phyloP scores from a whole-genome alignment of 2,888 invertebrate genomes.

The Megaustenia siamemsis region DNA sequence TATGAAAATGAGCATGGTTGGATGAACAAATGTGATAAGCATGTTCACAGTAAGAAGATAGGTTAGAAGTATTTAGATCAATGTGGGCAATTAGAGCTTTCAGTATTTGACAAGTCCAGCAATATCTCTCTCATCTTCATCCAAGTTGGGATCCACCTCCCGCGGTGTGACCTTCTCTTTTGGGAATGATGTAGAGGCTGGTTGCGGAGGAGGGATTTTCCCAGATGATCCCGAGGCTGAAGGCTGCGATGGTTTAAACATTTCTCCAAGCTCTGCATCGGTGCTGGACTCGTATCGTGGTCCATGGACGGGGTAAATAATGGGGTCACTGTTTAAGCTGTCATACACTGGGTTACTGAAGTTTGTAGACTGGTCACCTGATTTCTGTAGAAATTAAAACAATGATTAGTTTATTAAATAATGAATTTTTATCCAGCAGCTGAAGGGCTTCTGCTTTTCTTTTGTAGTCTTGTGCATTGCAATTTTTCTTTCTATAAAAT shows the following conservation, averaged over 20 bases:
- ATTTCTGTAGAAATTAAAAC: slow-evolving; percentile 9
- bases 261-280: slow-evolving; percentile 22
- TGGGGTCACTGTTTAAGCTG: slow-evolving; percentile 60
- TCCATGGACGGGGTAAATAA: slow-evolving; percentile 43
- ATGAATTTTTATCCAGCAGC: too few relatives aligned
- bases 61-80: too few relatives aligned
- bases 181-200: not conserved
- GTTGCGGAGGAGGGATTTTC: slow-evolving; percentile 16
- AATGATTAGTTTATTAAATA: too few relatives aligned
- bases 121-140: slow-evolving; percentile 62
- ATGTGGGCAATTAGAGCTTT: not conserved
- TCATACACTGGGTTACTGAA: slow-evolving; percentile 76
- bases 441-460: too few relatives aligned
- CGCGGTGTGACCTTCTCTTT: slow-evolving; percentile 17
- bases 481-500: too few relatives aligned
- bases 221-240: slow-evolving; percentile 36
- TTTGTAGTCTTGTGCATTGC: too few relatives aligned
- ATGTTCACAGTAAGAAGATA: too few relatives aligned
- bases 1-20: too few relatives aligned
- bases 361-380: slow-evolving; percentile 63
- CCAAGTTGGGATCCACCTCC: slow-evolving; percentile 59
- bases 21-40: too few relatives aligned
- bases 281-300: slow-evolving; percentile 39
- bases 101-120: slow-evolving; percentile 60
- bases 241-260: not conserved